Evolutionary conservation across 2,113 vertebrate genomes (phyloP).

Genomic region (Lagopus leucura): DNA sequence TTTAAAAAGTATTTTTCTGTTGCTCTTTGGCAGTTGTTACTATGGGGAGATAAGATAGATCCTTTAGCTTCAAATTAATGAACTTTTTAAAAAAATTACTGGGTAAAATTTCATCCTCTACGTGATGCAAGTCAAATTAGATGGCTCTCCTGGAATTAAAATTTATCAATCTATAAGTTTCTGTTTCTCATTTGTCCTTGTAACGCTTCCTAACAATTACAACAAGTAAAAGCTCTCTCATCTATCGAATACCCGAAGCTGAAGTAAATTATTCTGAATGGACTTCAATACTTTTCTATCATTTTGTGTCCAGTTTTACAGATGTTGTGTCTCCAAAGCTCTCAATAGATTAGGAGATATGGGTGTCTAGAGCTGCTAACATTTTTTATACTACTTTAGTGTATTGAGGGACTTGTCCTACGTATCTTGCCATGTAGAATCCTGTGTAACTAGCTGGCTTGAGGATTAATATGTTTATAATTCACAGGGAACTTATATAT

Average conservation of each 20-base stretch:
- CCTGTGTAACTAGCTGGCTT: background rate
- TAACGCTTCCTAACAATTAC: constrained; percentile 34
- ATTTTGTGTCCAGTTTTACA: constrained; percentile 1
- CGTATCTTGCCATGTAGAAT: background rate
- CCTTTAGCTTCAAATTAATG: constrained; percentile 27
- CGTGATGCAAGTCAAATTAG: background rate
- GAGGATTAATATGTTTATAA: background rate
- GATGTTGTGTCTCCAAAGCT: constrained; percentile 15
- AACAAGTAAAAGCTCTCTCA: background rate
- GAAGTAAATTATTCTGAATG: constrained; percentile 44
- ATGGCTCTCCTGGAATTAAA: constrained; percentile 25
- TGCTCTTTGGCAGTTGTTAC: background rate
- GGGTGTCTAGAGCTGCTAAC: background rate
- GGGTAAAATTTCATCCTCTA: background rate
- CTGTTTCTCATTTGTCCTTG: background rate
- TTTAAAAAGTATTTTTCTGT: background rate
- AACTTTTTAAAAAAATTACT: background rate
- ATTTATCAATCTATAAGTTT: constrained; percentile 47
- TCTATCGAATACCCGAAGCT: constrained; percentile 17
- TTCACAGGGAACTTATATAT: background rate
- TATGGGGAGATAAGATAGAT: background rate
- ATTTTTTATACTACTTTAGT: background rate
- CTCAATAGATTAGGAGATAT: constrained; percentile 1
- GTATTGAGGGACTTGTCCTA: background rate
- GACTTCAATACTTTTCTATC: constrained; percentile 44